phyloP scores from a whole-genome alignment of 2,797 vertebrate genomes.

The Melanogrammus aeglefinus region DNA sequence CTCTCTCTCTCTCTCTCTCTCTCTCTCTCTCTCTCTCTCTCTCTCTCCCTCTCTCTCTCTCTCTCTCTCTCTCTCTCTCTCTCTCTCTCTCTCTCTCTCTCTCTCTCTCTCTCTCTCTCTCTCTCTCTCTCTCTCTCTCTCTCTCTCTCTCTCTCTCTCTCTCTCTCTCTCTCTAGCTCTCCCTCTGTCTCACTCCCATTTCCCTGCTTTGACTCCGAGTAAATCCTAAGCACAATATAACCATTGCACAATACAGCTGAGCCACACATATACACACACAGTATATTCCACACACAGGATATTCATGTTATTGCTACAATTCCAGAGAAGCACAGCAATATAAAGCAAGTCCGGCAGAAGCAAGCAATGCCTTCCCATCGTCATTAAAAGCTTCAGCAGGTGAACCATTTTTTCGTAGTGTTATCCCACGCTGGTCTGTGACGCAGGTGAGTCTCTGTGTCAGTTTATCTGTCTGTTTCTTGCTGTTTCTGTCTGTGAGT shows the following conservation, averaged over 20 bases:
- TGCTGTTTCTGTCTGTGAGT: constrained; percentile 25
- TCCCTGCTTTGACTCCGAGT: background rate
- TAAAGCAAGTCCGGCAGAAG: background rate
- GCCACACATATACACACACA: background rate
- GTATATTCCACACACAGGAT: background rate
- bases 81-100: background rate
- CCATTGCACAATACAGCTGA: background rate
- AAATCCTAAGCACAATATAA: background rate
- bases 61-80: too few relatives aligned
- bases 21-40: constrained; percentile 5
- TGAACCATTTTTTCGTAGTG: background rate
- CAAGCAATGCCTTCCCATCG: background rate
- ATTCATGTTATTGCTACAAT: background rate
- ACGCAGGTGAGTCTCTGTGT: constrained; percentile 39
- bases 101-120: too few relatives aligned
- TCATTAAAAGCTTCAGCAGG: background rate
- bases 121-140: background rate
- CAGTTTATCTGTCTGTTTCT: background rate
- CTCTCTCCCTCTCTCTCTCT: too few relatives aligned
- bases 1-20: too few relatives aligned
- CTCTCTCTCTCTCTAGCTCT: too few relatives aligned
- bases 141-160: background rate
- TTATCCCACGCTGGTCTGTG: constrained; percentile 37
- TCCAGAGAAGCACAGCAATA: constrained; percentile 2
- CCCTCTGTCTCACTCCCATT: constrained; percentile 9